Conservation (phyloP, 2,113 vertebrate species). For the Quiscalus mexicanus region DNA sequence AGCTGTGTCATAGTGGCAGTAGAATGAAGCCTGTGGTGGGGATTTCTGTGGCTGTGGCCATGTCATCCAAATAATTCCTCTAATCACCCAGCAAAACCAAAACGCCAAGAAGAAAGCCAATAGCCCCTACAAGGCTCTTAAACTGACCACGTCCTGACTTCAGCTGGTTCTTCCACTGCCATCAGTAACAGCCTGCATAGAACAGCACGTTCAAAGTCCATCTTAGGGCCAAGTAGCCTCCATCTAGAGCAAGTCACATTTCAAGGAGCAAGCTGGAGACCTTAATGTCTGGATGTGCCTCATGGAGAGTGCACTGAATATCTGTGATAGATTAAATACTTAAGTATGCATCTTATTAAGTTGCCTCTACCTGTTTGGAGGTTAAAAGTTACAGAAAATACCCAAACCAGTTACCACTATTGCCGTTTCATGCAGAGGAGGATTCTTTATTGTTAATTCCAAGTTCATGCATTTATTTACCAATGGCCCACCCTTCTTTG, state of each 20-base stretch:
- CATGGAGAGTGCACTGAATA: background rate
- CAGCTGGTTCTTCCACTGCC: background rate
- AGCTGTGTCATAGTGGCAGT: background rate
- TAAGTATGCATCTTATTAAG: background rate
- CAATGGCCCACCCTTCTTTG: background rate
- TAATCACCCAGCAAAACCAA: background rate
- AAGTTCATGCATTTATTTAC: background rate
- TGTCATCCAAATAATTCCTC: background rate
- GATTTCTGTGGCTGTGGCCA: accelerated
- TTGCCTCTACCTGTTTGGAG: background rate
- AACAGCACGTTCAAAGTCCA: accelerated
- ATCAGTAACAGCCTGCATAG: background rate
- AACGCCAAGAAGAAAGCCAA: background rate
- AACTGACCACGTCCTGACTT: background rate
- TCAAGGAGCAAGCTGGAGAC: background rate
- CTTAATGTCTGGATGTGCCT: background rate
- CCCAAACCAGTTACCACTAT: background rate
- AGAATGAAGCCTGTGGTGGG: background rate
- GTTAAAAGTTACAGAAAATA: background rate
- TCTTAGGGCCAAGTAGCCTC: background rate
- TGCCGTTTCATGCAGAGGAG: background rate
- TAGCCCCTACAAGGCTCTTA: background rate
- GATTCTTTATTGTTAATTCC: background rate
- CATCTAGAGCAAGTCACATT: background rate
- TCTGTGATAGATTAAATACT: background rate